phyloP scores from a whole-genome alignment of 64 coral and sea anemone species.

The Montipora sp. region DNA sequence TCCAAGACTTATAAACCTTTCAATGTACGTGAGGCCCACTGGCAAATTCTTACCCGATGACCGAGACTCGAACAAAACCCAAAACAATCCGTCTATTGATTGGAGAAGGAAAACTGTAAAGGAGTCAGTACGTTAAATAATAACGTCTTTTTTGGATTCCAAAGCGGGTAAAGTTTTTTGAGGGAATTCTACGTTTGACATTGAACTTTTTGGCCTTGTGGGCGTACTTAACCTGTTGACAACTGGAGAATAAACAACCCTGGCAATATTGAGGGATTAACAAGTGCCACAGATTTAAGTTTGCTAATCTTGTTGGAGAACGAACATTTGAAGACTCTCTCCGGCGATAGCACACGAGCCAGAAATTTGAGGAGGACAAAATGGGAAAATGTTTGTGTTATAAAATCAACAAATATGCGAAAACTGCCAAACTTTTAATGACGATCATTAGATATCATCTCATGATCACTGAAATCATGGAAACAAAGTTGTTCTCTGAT shows the following conservation, averaged over 20 bases:
- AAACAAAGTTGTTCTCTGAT: not conserved
- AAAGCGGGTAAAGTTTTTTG: too few species aligned
- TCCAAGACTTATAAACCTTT: too few species aligned
- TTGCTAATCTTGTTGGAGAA: slow-evolving; percentile 3
- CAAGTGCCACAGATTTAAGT: slow-evolving; percentile 1
- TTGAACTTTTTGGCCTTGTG: too few species aligned
- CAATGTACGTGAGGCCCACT: too few species aligned
- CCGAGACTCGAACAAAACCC: too few species aligned
- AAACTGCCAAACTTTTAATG: not conserved
- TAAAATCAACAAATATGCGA: not conserved
- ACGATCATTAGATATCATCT: not conserved
- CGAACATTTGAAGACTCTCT: not conserved
- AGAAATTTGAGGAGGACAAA: not conserved
- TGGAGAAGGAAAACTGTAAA: too few species aligned
- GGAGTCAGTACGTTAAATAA: too few species aligned
- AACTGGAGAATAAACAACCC: slow-evolving; percentile 8
- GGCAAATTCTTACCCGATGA: too few species aligned
- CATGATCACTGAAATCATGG: not conserved
- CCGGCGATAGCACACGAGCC: too few species aligned
- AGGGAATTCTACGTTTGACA: too few species aligned
- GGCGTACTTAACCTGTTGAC: not conserved
- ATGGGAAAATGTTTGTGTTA: not conserved
- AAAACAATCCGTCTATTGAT: too few species aligned
- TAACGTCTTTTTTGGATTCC: too few species aligned
- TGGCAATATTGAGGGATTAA: not conserved